Evolutionary conservation across 2,888 invertebrate genomes (phyloP), one percentile per base, ranked within the genome.

Genomic region (Notodromas monacha): DNA sequence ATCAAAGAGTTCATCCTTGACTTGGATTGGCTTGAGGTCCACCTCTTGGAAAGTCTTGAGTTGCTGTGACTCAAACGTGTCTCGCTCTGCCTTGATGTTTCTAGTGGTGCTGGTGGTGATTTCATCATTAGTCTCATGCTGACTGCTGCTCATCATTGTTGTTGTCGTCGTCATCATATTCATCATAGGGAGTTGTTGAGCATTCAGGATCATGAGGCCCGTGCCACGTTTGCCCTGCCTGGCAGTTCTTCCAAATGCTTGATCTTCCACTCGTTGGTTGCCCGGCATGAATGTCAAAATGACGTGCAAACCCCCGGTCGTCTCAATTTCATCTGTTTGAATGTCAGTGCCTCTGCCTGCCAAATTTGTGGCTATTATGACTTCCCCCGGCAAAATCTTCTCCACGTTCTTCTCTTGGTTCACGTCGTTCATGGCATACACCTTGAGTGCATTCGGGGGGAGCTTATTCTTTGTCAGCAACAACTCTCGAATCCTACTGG

Each of bases 341-440:
- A 40, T 35, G 28, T 39, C 39, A 3, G 40, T 40, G n/a, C 39
- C 39, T 1, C 39, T 31, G 0, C 39, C 39, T 26, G 40, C 40
- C 8, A 40, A 21, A 21, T 39, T 39, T 6, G 39, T 39, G 1
- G 40, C 32, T 14, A 40, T 21, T 3, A 39, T 33, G 2, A 40
- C 12, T 10, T 31, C 16, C 1, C 26, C 35, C 6, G 34, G 16
- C 10, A 12, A 8, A 10, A 38, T 21, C n/a, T 21, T 21, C 21
- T 21, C 21, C 21, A 21, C 21, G 21, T 21, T 21, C 21, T 21
- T 21, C 21, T 21, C 21, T n/a, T 21, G 21, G 21, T 21, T 21
- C 21, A 21, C n/a, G 21, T 21, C 21, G 21, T 21, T 21, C 21
- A 21, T 21, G 6, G 21, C 21, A 21, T 21, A 21, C 21, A 21